phyloP scores from a whole-genome alignment of 2,113 vertebrate genomes.

The Cyrtonyx montezumae region DNA sequence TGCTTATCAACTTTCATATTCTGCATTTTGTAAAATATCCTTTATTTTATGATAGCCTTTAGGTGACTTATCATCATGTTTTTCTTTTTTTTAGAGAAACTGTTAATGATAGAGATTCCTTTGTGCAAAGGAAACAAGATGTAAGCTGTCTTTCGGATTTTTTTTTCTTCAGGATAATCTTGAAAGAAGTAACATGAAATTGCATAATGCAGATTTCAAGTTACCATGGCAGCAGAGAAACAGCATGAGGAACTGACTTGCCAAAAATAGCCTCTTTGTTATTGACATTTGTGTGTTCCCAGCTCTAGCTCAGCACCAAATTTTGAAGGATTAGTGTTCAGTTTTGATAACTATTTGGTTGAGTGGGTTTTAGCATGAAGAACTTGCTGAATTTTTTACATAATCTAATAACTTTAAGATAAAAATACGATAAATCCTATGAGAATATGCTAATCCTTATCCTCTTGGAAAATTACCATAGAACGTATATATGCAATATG shows the following conservation, averaged over 20 bases:
- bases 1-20: background rate
- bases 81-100: background rate
- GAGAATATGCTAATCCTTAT: slow-evolving; percentile 20
- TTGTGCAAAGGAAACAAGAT: slow-evolving; percentile 27
- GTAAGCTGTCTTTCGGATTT: slow-evolving; percentile 30
- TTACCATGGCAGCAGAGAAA: slow-evolving; percentile 68
- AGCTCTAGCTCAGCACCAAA: background rate
- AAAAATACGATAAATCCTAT: slow-evolving; percentile 5
- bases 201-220: slow-evolving; percentile 52
- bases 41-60: background rate
- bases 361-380: background rate
- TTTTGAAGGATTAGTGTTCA: slow-evolving; percentile 43
- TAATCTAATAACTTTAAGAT: background rate
- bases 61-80: slow-evolving; percentile 2
- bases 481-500: background rate
- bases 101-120: background rate
- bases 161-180: slow-evolving; percentile 40
- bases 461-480: background rate
- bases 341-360: slow-evolving; percentile 22
- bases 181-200: slow-evolving; percentile 57
- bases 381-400: background rate
- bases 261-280: slow-evolving; percentile 68
- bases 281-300: slow-evolving; percentile 45
- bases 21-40: slow-evolving; percentile 18
- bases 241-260: slow-evolving; percentile 17